Base-by-base conservation (phyloP, 1,140 invertebrate species). In the Phenacoccus solenopsis region DNA sequence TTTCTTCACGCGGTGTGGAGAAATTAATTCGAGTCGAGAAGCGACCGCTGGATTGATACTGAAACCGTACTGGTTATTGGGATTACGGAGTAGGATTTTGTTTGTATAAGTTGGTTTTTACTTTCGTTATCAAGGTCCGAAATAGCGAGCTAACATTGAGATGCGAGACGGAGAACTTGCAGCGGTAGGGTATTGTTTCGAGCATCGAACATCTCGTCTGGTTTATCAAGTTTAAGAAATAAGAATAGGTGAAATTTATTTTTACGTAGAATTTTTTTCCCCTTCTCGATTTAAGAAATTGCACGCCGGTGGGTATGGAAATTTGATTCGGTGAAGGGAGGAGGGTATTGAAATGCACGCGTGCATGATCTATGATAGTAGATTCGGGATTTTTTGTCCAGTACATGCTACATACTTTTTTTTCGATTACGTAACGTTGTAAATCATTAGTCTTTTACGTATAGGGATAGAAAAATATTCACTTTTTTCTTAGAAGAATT, bases 81-180 rank as follows among this genome's bases (percentile, higher is more conserved):
- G 16, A 49, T 49, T 49, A 49, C 38, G 2, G 20, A 16, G n/a
- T n/a, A n/a, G n/a, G n/a, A n/a, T n/a, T n/a, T 16, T 49, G 38
- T 49, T 49, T n/a, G 38, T 10, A 49, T n/a, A n/a, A n/a, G n/a
- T n/a, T 49, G 16, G 38, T 16, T 49, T 49, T 49, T 49, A 64
- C 59, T 64, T 64, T 64, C 59, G 59, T 64, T 64, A 64, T 27
- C 22, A 64, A 64, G 59, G 59, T 25, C 21, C 59, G 21, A 25
- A 64, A 64, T 64, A n/a, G n/a, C n/a, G 22, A 20, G 59, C 2
- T 64, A 64, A 64, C 59, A 64, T 64, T 64, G 59, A 64, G 59
- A 64, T 64, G n/a, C 56, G 16, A 20, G 59, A 49, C 38, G 4
- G 59, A 24, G 22, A 22, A 24, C 59, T 64, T 64, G 9, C 59